Evolutionary conservation across 2,888 invertebrate species (phyloP).

Genomic region (Drosophila diplacantha): DNA sequence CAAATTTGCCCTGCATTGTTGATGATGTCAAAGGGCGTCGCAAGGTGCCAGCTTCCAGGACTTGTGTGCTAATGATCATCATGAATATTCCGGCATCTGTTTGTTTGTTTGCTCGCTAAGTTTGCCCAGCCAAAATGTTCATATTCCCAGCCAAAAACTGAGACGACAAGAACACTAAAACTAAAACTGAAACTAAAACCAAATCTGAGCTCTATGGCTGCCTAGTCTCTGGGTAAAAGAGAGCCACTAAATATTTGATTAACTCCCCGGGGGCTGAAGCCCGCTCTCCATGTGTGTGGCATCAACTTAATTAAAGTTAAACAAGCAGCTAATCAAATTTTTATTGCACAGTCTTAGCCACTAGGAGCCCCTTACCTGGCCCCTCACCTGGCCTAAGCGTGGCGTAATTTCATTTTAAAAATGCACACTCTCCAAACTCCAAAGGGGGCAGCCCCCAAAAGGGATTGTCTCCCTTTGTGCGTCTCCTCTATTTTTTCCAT

Average conservation of each 20-base stretch:
- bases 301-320: slow-evolving; percentile 72
- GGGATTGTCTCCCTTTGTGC: slow-evolving; percentile 2
- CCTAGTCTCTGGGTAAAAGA: slow-evolving; percentile 8
- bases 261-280: slow-evolving; percentile 12
- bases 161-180: not conserved
- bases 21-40: slow-evolving; percentile 18
- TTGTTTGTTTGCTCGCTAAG: slow-evolving; percentile 50
- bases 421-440: slow-evolving; percentile 43
- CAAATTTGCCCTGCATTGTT: slow-evolving; percentile 20
- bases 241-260: slow-evolving; percentile 59
- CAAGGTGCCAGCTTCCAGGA: slow-evolving; percentile 1
- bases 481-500: not conserved
- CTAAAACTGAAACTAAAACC: not conserved
- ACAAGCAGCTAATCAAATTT: slow-evolving; percentile 72
- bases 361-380: slow-evolving; percentile 8
- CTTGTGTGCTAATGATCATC: slow-evolving; percentile 59
- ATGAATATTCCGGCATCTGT: slow-evolving; percentile 63
- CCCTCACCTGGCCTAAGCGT: slow-evolving; percentile 45
- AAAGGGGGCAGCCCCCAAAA: slow-evolving; percentile 1
- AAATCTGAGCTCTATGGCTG: not conserved
- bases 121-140: slow-evolving; percentile 50
- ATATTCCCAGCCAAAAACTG: slow-evolving; percentile 22
- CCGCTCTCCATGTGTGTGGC: slow-evolving; percentile 26
- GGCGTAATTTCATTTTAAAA: slow-evolving; percentile 69
- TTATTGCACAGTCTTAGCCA: slow-evolving; percentile 53